These are phyloP conservation scores for Dugesia japonica DNA, from an alignment of 2,888 invertebrate genomes.

Conservation along the genomic window DNA sequence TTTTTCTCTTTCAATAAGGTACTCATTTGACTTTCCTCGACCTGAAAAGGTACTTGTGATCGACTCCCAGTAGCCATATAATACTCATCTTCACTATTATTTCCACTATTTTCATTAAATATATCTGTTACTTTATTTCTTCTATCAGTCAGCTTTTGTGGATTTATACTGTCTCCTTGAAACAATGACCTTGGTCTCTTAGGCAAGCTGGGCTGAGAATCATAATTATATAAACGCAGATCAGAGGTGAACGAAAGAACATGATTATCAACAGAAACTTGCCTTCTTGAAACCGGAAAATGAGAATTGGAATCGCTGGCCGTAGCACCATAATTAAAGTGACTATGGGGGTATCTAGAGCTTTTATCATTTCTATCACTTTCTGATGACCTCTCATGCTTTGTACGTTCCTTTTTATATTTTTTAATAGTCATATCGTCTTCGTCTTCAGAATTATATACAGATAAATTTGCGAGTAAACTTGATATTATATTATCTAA, in stretches of 20 bases:
- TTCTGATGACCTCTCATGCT: constrained; percentile 25
- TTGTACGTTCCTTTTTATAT: constrained; percentile 22
- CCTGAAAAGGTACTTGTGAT: neutral
- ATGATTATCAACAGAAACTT: too few relatives aligned
- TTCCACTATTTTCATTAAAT: constrained; percentile 50
- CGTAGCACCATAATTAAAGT: neutral
- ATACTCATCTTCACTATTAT: constrained; percentile 62
- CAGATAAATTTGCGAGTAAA: constrained; percentile 12
- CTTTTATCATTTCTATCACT: constrained; percentile 14
- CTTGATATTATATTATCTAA: constrained; percentile 28
- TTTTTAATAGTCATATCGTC: constrained; percentile 28
- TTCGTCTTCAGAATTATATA: neutral
- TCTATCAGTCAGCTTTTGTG: constrained; percentile 35
- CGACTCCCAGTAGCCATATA: constrained; percentile 27
- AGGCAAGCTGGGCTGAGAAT: too few relatives aligned
- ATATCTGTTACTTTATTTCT: constrained; percentile 38
- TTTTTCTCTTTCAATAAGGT: constrained; percentile 54
- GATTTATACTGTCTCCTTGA: neutral
- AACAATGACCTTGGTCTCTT: too few relatives aligned
- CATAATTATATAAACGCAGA: too few relatives aligned
- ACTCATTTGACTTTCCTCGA: constrained; percentile 9
- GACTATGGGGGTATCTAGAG: neutral
- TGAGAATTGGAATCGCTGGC: neutral
- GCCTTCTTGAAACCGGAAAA: too few relatives aligned
- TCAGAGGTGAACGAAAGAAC: too few relatives aligned